Evolutionary conservation across 2,113 vertebrate genomes (phyloP), one percentile per base, ranked within the genome.

Genomic region (Sylvietta virens): DNA sequence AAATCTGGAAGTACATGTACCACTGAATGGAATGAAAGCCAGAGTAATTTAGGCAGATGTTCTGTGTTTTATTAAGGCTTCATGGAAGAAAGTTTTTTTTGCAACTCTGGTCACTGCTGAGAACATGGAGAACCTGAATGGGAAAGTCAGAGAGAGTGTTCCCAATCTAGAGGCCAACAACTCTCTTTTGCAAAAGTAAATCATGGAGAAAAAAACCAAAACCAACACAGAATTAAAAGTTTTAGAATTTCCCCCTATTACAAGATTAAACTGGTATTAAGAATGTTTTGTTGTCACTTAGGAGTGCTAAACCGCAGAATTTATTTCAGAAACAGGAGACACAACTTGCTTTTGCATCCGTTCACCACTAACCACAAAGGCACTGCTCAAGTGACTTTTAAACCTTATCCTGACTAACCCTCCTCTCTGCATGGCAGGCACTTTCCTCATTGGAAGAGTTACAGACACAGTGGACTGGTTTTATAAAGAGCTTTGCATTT

Each of bases 61-160:
- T 79, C 66, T 82, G 37, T 57, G 30, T 65, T 92, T 80, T 47
- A 77, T 80, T 74, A 77, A 69, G 30, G 33, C 81, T 86, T 77
- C 24, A 65, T 13, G 23, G 28, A 88, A 39, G 26, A 77, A 61
- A 35, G n/a, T n/a, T 8, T 56, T 60, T 72, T 57, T 77, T 72
- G 42, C 74, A 58, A 50, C 31, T 62, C 51, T 5, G 1, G 20
- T 93, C 45, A 62, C 35, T 28, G 39, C 54, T 61, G 23, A 86
- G 54, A 81, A 73, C 71, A 84, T 4, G 28, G n/a, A 88, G 57
- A 85, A 82, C 39, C 20, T 39, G 30, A 74, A 74, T 0, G 2
- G 26, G 21, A 77, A 53, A 80, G 28, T 50, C 62, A 33, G 18
- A 91, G 23, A 53, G 7, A 82, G 48, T 37, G 48, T 37, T 83